Conservation (phyloP, 2,888 invertebrate genomes). For the Caenorhabditis uteleia region DNA sequence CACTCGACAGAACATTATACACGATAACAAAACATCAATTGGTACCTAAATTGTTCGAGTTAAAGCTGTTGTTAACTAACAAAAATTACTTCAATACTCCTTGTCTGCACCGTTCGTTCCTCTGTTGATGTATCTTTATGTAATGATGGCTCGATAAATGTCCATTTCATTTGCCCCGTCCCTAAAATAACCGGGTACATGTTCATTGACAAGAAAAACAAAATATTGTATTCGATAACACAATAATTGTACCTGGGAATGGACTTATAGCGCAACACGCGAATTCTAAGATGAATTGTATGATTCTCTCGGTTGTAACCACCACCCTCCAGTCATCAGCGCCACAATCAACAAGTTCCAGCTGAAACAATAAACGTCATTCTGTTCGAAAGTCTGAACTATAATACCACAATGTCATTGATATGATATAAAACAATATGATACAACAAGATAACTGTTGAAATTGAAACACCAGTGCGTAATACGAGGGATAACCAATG, state of each 20-base stretch:
- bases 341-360: conserved; percentile 99
- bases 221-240: not conserved
- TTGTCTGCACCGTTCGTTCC: conserved; percentile 7
- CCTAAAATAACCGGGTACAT: conserved; percentile 12
- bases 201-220: not conserved
- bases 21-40: conserved; percentile 92
- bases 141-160: conserved; percentile 45
- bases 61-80: not conserved
- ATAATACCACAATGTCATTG: conserved; percentile 64
- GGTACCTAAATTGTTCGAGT: conserved; percentile 82
- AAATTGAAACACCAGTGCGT: conserved; percentile 53
- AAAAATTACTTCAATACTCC: conserved; percentile 6
- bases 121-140: conserved; percentile 23
- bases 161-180: conserved; percentile 46
- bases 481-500: conserved; percentile 52
- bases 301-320: conserved; percentile 95
- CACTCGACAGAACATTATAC: conserved; percentile 97
- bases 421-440: conserved; percentile 65
- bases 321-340: conserved; percentile 99
- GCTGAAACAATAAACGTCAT: conserved; percentile 75
- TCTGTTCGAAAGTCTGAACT: not conserved
- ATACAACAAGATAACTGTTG: conserved; percentile 59
- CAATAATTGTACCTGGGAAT: conserved; percentile 32
- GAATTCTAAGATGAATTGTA: conserved; percentile 79
- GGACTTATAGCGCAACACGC: conserved; percentile 87